Evolutionary conservation across 2,888 invertebrate genomes (phyloP), one percentile per base, ranked within the genome.

Genomic region (Ectemnius continuus): DNA sequence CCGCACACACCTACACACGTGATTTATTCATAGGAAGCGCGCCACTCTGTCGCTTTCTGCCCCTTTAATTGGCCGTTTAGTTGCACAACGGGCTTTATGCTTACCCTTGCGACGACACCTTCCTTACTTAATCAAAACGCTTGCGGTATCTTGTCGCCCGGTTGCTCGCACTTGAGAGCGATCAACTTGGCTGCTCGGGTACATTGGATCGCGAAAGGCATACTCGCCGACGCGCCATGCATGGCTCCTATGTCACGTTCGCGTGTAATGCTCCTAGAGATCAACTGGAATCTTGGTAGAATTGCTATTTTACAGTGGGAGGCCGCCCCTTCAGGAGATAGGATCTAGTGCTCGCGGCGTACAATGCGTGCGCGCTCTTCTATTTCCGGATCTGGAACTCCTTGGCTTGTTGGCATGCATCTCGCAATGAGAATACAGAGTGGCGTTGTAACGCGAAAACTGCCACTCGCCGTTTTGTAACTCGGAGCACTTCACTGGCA

Each of bases 291-390:
- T 68, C 62, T 65, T 52, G 5, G 52, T 64, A 47, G 67, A 76
- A 76, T 80, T 79, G 68, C 70, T 68, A 77, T 74, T 70, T 67
- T 28, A 46, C 68, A 11, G 36, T 36, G 36, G 36, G 36, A 36
- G 36, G 36, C 36, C 36, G 36, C 36, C 36, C 2, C 36, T 36
- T 11, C 8, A 36, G 5, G 1, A 36, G 36, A 36, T 36, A 36
- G 36, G 11, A 36, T 36, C 36, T 36, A 1, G 1, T 36, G 8
- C 36, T 36, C 36, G 36, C 8, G 8, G 36, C 8, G 36, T 11
- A 36, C 36, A 36, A 36, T 36, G 36, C 36, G 36, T 36, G 36
- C 4, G 36, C 36, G 36, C 36, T 36, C 36, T 36, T 36, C 36
- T 36, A 36, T 36, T 36, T 36, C 36, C 36, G 36, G 36, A 36